phyloP scores from a whole-genome alignment of 2,888 invertebrate species.

The Zootermopsis nevadensis region DNA sequence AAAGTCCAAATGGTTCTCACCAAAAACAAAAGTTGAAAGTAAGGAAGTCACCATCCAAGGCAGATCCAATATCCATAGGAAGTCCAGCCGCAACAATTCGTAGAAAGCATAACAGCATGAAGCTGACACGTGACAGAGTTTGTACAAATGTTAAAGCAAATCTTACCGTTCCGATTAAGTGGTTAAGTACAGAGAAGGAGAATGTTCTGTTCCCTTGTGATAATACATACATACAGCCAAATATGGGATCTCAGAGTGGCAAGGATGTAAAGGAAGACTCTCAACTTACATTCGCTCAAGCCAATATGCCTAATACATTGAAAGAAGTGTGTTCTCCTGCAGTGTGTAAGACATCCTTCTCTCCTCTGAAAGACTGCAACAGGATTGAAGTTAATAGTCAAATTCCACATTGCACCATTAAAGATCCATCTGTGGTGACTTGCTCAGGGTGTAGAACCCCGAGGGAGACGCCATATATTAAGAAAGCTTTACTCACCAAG shows the following conservation, averaged over 20 bases:
- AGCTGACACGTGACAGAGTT: slow-evolving; percentile 18
- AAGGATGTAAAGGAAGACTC: background rate
- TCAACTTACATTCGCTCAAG: background rate
- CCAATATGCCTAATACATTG: background rate
- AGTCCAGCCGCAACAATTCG: background rate
- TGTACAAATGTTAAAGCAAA: slow-evolving; percentile 14
- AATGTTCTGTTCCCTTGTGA: slow-evolving; percentile 49
- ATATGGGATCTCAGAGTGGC: background rate
- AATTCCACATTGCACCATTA: slow-evolving; percentile 42
- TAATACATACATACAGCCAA: background rate
- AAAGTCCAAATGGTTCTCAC: slow-evolving; percentile 31
- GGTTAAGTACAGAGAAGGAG: slow-evolving; percentile 49
- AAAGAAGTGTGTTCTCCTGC: slow-evolving; percentile 25
- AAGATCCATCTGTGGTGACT: slow-evolving; percentile 48
- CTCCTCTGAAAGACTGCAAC: slow-evolving; percentile 49
- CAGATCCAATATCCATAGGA: background rate
- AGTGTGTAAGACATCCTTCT: background rate
- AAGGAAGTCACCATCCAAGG: slow-evolving; percentile 15
- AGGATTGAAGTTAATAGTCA: slow-evolving; percentile 43
- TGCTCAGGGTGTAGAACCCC: slow-evolving; percentile 56
- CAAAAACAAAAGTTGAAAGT: slow-evolving; percentile 25
- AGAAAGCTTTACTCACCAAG: slow-evolving; percentile 68
- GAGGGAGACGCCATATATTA: slow-evolving; percentile 68
- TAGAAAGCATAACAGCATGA: slow-evolving; percentile 31
- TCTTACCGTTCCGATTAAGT: background rate